These are phyloP conservation scores for Peromyscus nudipes DNA, from an alignment of 2,797 vertebrate species.

Conservation along the genomic window DNA sequence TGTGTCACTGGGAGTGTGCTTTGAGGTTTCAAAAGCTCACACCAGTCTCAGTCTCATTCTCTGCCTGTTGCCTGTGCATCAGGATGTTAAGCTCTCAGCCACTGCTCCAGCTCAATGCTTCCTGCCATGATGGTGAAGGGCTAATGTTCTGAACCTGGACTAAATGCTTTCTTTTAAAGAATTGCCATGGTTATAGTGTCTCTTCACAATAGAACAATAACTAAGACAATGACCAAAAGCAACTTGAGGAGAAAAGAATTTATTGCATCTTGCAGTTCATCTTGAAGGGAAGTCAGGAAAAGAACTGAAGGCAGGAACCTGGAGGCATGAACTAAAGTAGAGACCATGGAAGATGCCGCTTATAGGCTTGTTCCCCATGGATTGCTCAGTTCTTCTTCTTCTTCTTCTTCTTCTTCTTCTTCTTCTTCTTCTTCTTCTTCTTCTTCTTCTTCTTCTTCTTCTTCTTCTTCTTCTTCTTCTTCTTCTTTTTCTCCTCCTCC, in stretches of 20 bases:
- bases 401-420: accelerated
- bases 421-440: accelerated
- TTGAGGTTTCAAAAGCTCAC: not conserved
- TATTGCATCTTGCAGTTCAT: not conserved
- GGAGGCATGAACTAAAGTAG: not conserved
- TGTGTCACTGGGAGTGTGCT: not conserved
- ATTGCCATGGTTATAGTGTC: no score
- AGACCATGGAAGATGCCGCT: not conserved
- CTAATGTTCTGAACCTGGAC: not conserved
- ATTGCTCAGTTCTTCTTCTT: not conserved
- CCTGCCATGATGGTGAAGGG: no score
- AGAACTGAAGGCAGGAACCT: not conserved
- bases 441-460: not conserved
- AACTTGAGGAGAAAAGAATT: not conserved
- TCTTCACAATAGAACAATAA: not conserved
- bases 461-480: not conserved
- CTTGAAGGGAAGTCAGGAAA: not conserved
- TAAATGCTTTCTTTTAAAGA: not conserved
- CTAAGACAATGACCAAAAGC: not conserved
- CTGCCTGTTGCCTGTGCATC: not conserved
- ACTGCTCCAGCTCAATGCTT: not conserved
- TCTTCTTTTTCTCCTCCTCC: accelerated
- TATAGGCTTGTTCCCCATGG: not conserved
- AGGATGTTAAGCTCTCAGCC: not conserved
- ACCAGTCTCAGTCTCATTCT: not conserved